Evolutionary conservation across 2,797 vertebrate genomes (phyloP).

Genomic region (Lepidocolaptes lacrymiger): DNA sequence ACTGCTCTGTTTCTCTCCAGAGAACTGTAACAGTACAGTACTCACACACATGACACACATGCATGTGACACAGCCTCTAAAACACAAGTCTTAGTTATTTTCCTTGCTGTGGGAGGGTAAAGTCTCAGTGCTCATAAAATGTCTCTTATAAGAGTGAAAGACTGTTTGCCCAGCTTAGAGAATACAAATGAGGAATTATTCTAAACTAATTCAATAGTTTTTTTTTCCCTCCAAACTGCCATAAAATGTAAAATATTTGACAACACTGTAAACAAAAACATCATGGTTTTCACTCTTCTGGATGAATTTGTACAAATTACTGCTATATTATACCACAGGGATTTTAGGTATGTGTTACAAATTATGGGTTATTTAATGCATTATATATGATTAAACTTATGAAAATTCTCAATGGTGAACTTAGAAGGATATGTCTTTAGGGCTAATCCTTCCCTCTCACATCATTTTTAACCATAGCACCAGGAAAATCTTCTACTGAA

Average conservation of each 20-base stretch:
- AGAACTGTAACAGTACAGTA: slow-evolving; percentile 39
- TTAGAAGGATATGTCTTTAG: not conserved
- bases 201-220: slow-evolving; percentile 37
- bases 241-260: slow-evolving; percentile 25
- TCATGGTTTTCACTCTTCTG: not conserved
- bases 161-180: slow-evolving; percentile 2
- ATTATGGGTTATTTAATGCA: not conserved
- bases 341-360: not conserved
- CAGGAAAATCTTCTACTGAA: not conserved
- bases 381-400: not conserved
- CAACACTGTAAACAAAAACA: not conserved
- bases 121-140: slow-evolving; percentile 17
- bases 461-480: not conserved
- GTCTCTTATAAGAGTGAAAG: slow-evolving; percentile 17
- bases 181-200: slow-evolving; percentile 59
- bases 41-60: not conserved
- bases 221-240: not conserved
- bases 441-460: not conserved
- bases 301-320: not conserved
- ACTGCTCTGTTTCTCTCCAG: not conserved
- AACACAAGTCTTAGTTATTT: slow-evolving; percentile 56
- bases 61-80: slow-evolving; percentile 45
- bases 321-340: not conserved
- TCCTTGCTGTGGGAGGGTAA: slow-evolving; percentile 38
- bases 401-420: not conserved